Evolutionary conservation across 2,888 invertebrate genomes (phyloP), one percentile per base, ranked within the genome.

Genomic region (Eueremaeus valkanovi): DNA sequence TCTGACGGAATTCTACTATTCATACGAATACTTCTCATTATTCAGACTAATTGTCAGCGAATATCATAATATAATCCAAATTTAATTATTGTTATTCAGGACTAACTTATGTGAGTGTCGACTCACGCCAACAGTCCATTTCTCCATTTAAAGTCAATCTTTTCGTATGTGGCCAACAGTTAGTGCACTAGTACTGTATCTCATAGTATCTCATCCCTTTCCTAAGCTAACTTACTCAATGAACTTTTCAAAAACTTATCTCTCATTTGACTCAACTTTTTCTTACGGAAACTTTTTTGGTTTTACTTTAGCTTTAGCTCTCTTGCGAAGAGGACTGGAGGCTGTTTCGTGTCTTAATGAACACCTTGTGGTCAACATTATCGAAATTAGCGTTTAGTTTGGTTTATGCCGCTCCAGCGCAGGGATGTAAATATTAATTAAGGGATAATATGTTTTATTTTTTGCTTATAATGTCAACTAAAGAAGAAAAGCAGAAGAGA

Each of bases 71-170:
- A 27, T 66, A 66, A 66, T 66, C 66, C 66, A 66, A 66, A 66
- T 66, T 66, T 66, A 66, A 66, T 66, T 66, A 66, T 66, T 66
- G 66, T 66, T n/a, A 66, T 66, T 36, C 58, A 58, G 36, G 27
- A 27, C 61, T n/a, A n/a, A n/a, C n/a, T n/a, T n/a, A n/a, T n/a
- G 3, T 2, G 36, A 36, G n/a, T 66, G 33, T 27, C 61, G 18
- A 66, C 66, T 66, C 66, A 66, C 66, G 66, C 66, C 66, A 66
- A 66, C 33, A 33, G 66, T 13, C 66, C 66, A 66, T 66, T n/a
- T n/a, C n/a, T n/a, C n/a, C n/a, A n/a, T n/a, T n/a, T n/a, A n/a
- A n/a, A n/a, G n/a, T 66, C 31, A 27, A 16, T 13, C 8, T 18
- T 18, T 66, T 66, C 33, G 36, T 36, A n/a, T n/a, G 33, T 66